These are phyloP conservation scores for Nineta flava DNA, from an alignment of 2,888 invertebrate genomes.

Conservation along the genomic window DNA sequence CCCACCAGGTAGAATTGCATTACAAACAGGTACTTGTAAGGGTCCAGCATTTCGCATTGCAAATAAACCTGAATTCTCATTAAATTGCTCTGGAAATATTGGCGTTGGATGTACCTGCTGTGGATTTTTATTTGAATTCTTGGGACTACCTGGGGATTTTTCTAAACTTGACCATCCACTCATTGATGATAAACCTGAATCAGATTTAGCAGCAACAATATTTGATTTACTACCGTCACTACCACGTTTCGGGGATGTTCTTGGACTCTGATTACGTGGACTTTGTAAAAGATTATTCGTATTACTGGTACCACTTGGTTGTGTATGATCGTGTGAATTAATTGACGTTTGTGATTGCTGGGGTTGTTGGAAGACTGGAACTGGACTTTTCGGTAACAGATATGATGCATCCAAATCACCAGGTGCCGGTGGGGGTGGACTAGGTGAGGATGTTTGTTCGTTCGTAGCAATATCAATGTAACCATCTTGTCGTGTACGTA, in stretches of 20 bases:
- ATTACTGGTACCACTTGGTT: slow-evolving; percentile 40
- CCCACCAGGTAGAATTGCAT: slow-evolving; percentile 26
- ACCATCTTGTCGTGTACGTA: slow-evolving; percentile 47
- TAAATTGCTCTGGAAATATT: slow-evolving; percentile 8
- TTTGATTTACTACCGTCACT: slow-evolving; percentile 39
- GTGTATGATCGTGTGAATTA: slow-evolving; percentile 16
- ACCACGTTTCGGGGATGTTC: slow-evolving; percentile 51
- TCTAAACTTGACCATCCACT: slow-evolving; percentile 75
- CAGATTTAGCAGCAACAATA: slow-evolving; percentile 63
- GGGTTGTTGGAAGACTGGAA: slow-evolving; percentile 30
- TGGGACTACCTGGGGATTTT: slow-evolving; percentile 71
- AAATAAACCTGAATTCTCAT: slow-evolving; percentile 27
- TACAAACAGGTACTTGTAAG: slow-evolving; percentile 17
- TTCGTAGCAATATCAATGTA: slow-evolving; percentile 33
- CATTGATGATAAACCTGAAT: slow-evolving; percentile 75
- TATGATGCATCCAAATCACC: slow-evolving; percentile 41
- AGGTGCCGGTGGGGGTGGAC: slow-evolving; percentile 72
- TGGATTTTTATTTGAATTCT: slow-evolving; percentile 25
- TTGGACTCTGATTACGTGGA: slow-evolving; percentile 51
- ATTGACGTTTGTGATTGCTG: slow-evolving; percentile 23
- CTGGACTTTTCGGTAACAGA: slow-evolving; percentile 26
- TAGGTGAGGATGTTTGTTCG: slow-evolving; percentile 32
- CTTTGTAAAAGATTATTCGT: slow-evolving; percentile 29
- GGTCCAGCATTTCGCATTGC: slow-evolving; percentile 33
- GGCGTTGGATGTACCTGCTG: slow-evolving; percentile 12